phyloP scores from a whole-genome alignment of 2,888 invertebrate species.

The Dryadula phaetusa region DNA sequence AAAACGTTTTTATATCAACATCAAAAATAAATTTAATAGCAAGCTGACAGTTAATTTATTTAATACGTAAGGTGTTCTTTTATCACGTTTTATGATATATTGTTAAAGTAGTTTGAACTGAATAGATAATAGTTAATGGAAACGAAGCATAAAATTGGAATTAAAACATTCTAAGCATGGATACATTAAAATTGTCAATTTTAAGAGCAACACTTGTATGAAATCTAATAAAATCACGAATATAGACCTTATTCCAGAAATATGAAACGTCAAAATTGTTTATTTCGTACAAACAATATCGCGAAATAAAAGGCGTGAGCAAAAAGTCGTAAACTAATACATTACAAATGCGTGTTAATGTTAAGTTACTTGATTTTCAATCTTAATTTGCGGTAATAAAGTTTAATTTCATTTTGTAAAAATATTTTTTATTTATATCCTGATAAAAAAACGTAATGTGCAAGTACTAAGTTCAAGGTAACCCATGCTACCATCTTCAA shows the following conservation, averaged over 20 bases:
- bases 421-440: conserved; percentile 15
- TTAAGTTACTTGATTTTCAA: conserved; percentile 12
- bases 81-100: neutral
- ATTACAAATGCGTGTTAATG: conserved; percentile 28
- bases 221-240: neutral
- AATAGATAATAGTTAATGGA: neutral
- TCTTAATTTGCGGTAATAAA: neutral
- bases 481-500: neutral
- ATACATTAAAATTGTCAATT: neutral
- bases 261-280: neutral
- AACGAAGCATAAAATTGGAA: conserved; percentile 6
- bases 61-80: too few relatives aligned
- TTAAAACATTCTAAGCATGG: neutral
- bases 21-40: too few relatives aligned
- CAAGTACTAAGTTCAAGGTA: conserved; percentile 44
- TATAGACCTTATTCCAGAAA: neutral
- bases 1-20: too few relatives aligned
- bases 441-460: conserved; percentile 30
- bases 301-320: conserved; percentile 19
- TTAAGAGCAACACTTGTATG: neutral
- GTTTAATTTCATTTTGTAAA: conserved; percentile 18
- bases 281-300: neutral
- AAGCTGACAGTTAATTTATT: neutral
- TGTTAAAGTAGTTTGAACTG: neutral
- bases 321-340: conserved; percentile 35